These are phyloP conservation scores for Lepidotrigona ventralis DNA, from an alignment of 1,140 invertebrate genomes.

Conservation along the genomic window DNA sequence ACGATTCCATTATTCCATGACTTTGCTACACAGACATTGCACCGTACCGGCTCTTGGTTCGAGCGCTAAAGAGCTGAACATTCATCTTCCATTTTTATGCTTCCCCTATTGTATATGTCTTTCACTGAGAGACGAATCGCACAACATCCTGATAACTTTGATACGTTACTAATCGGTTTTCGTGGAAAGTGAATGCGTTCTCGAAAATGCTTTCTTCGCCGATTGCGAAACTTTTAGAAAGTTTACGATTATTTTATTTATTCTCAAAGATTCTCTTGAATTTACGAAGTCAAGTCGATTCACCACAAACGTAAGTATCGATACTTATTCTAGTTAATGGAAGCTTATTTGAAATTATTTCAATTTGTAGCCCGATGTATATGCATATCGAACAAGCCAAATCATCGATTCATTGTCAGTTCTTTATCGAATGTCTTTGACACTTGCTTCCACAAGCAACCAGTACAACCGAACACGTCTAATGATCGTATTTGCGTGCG, in stretches of 20 bases:
- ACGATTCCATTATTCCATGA: slow-evolving; percentile 55
- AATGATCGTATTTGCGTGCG: slow-evolving; percentile 65
- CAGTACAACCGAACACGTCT: slow-evolving; percentile 24
- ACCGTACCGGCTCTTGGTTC: not conserved
- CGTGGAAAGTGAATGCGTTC: not conserved
- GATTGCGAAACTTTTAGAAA: not conserved
- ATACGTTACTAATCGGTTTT: not conserved
- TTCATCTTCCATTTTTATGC: slow-evolving; percentile 50
- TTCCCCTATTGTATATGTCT: slow-evolving; percentile 43
- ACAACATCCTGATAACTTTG: slow-evolving; percentile 52
- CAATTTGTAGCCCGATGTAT: too few relatives aligned
- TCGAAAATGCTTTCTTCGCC: not conserved
- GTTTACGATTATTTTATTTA: slow-evolving; percentile 21
- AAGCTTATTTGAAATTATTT: not conserved
- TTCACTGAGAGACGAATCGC: slow-evolving; percentile 32
- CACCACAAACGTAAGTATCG: not conserved
- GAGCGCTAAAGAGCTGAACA: slow-evolving; percentile 20
- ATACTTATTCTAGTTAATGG: not conserved
- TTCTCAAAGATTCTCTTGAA: not conserved
- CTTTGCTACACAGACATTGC: not conserved
- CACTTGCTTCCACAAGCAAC: not conserved
- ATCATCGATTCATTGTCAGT: not conserved
- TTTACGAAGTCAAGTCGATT: not conserved
- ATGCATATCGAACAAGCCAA: not conserved
- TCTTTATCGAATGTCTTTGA: not conserved